These are phyloP conservation scores for Pollenia angustigena DNA, from an alignment of 2,888 invertebrate species.

Conservation along the genomic window DNA sequence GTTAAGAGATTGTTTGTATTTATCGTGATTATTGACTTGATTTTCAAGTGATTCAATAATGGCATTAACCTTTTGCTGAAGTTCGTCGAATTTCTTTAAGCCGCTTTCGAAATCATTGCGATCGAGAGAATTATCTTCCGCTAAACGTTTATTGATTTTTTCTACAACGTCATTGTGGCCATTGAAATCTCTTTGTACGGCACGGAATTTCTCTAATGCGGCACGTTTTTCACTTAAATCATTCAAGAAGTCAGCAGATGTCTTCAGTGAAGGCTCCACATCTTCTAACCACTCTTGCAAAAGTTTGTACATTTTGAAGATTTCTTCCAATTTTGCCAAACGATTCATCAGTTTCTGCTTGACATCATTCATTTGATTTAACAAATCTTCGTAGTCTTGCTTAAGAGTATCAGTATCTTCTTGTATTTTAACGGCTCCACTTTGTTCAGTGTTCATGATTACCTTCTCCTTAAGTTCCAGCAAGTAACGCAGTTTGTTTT, in stretches of 20 bases:
- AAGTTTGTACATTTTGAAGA: conserved; percentile 92
- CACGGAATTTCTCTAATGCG: conserved; percentile 93
- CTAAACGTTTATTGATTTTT: conserved; percentile 89
- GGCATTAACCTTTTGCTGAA: conserved; percentile 88
- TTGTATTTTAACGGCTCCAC: conserved; percentile 94
- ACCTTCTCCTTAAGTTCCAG: conserved; percentile 96
- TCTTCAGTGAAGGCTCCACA: conserved; percentile 91
- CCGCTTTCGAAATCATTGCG: conserved; percentile 89
- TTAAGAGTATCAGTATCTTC: conserved; percentile 95
- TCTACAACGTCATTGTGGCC: conserved; percentile 92
- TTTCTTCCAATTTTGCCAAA: conserved; percentile 92
- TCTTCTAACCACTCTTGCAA: conserved; percentile 95
- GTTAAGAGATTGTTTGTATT: conserved; percentile 92
- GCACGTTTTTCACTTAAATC: conserved; percentile 96
- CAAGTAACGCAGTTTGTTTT: conserved; percentile 92
- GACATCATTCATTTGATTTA: conserved; percentile 91
- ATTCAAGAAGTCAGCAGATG: conserved; percentile 89
- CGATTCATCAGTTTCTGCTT: conserved; percentile 90
- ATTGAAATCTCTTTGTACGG: conserved; percentile 92
- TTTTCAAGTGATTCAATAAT: conserved; percentile 91
- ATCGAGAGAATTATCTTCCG: conserved; percentile 88
- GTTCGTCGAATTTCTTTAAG: conserved; percentile 88
- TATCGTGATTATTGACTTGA: conserved; percentile 94
- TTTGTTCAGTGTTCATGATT: conserved; percentile 95
- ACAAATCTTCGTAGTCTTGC: conserved; percentile 94